Evolutionary conservation across 2,113 vertebrate species (phyloP), one percentile per base, ranked within the genome.

Genomic region (Sturnira hondurensis): DNA sequence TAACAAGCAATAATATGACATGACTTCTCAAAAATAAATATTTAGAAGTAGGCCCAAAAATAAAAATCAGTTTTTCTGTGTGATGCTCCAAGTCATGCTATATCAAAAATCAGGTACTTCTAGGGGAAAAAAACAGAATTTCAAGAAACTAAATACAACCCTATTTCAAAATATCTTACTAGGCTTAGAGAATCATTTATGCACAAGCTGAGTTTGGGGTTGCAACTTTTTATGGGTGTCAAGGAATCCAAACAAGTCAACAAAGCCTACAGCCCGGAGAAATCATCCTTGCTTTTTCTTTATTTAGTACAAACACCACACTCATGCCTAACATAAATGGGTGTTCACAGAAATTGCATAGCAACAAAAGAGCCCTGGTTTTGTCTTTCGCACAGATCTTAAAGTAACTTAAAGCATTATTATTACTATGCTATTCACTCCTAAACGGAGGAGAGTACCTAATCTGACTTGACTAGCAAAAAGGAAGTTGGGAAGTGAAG

Each of bases 311-410:
- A 96, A 96, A 83, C 56, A n/a, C 0, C 2, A 85, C 19, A 95
- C 54, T n/a, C 50, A 93, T 1, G 4, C 7, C 78, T 73, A 96
- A 82, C 71, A 96, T 56, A 90, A 95, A 74, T 7, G 0, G 81
- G 68, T 97, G 95, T 93, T 96, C 97, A 97, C 19, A 97, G 97
- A 97, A 97, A 98, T 77, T 0, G 24, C 41, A 14, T 1, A 94
- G 50, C 26, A 78, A 92, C 86, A 11, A 71, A 14, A 52, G 65
- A 94, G 71, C 17, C 52, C 2, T 1, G 74, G 68, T 94, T 95
- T 38, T 47, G 26, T 89, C 71, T 89, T 97, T 54, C 19, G 0
- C 50, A 31, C 4, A 28, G 36, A 95, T 38, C 28, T 86, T 86
- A 28, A 87, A 74, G 80, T 7, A 73, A 77, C 65, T 86, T 36